A percentile compares a stretch with the other conserved stretches of the same genome.
These are phyloP conservation scores for Melanotaenia trifasciata DNA, from an alignment of 2,797 vertebrate genomes.

Conservation along the genomic window DNA sequence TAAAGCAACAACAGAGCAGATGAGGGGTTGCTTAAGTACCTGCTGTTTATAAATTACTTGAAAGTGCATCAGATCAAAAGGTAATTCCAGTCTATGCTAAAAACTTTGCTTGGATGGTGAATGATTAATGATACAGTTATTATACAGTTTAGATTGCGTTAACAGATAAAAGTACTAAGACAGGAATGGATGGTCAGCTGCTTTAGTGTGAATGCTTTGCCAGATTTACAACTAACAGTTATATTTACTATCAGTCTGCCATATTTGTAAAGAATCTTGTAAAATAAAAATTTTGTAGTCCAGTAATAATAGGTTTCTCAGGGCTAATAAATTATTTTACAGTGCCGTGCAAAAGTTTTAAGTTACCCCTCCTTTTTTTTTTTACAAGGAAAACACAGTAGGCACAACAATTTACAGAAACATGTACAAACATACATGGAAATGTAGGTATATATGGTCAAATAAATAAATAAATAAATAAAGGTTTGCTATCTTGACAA, in stretches of 20 bases:
- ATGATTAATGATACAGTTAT: no score
- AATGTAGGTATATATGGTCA: no score
- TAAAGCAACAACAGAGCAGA: conserved; percentile 11
- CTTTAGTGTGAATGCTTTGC: neutral
- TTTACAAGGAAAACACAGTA: neutral
- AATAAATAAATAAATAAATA: no score
- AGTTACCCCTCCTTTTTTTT: neutral
- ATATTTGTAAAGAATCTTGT: neutral
- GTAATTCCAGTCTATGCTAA: neutral
- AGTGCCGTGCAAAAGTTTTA: neutral
- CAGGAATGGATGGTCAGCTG: neutral
- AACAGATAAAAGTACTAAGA: neutral
- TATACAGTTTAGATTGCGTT: no score
- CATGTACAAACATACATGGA: no score
- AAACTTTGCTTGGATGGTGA: no score
- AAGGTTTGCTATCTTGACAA: no score
- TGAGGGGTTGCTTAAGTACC: conserved; percentile 10
- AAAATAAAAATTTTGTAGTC: no score
- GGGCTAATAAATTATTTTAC: neutral
- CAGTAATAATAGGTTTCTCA: neutral
- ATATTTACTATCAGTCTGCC: neutral
- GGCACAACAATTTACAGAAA: no score
- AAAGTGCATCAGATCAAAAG: neutral
- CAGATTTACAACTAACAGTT: neutral
- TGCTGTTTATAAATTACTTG: conserved; percentile 13